Conservation (phyloP, 2,888 invertebrate species). For the Abscondita cerata region DNA sequence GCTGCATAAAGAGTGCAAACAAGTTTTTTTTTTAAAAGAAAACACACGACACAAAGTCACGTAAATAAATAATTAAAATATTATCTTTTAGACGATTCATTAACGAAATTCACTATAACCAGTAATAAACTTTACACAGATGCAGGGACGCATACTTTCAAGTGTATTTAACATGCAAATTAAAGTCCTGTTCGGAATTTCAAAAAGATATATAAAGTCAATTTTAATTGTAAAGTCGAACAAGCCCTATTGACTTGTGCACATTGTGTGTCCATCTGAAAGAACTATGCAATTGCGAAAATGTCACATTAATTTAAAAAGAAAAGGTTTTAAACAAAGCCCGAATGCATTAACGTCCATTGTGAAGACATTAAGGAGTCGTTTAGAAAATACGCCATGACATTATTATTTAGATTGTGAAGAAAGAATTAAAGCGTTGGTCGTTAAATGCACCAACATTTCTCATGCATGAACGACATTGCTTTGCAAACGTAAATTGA, state of each 20-base stretch:
- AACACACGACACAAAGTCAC: no score
- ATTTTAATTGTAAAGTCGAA: slow-evolving; percentile 48
- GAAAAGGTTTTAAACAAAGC: slow-evolving; percentile 22
- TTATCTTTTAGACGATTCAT: no score
- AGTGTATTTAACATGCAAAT: slow-evolving; percentile 43
- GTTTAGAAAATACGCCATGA: slow-evolving; percentile 20
- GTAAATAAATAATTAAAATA: no score
- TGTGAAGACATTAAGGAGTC: slow-evolving; percentile 26
- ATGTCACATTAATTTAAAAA: slow-evolving; percentile 28
- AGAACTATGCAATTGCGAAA: slow-evolving; percentile 29
- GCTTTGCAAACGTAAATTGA: slow-evolving; percentile 18
- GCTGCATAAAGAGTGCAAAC: no score
- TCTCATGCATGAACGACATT: slow-evolving; percentile 23
- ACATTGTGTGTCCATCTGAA: slow-evolving; percentile 38
- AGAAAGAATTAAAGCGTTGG: slow-evolving; percentile 22
- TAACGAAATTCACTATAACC: slow-evolving; percentile 37
- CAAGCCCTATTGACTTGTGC: slow-evolving; percentile 22
- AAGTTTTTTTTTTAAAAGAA: no score
- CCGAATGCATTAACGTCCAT: slow-evolving; percentile 29
- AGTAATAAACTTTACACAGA: slow-evolving; percentile 38
- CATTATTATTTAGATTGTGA: slow-evolving; percentile 14
- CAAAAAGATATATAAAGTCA: slow-evolving; percentile 49
- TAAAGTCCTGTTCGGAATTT: slow-evolving; percentile 44
- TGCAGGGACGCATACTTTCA: slow-evolving; percentile 29
- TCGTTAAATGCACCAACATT: slow-evolving; percentile 22